These are phyloP conservation scores for Lathronympha strigana DNA, from an alignment of 2,888 invertebrate genomes.

Conservation along the genomic window DNA sequence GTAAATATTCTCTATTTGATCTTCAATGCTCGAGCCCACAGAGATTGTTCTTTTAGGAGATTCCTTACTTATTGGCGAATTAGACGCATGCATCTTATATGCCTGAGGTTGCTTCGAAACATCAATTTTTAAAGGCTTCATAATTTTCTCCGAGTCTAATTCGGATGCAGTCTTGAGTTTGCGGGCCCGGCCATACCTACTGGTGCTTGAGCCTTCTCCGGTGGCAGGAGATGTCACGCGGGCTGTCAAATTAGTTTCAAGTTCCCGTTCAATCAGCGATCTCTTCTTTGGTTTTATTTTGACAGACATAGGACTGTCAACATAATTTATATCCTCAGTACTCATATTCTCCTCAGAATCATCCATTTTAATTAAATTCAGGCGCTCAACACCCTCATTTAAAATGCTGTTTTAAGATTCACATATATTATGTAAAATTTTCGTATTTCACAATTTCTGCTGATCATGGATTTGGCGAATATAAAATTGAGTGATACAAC, in stretches of 20 bases:
- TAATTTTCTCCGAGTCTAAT: constrained; percentile 66
- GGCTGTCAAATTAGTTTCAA: constrained; percentile 74
- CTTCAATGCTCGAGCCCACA: constrained; percentile 55
- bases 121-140: constrained; percentile 55
- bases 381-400: constrained; percentile 46
- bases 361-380: constrained; percentile 61
- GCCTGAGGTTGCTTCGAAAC: constrained; percentile 64
- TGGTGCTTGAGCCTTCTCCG: constrained; percentile 66
- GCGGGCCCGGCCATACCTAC: constrained; percentile 85
- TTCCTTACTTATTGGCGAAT: constrained; percentile 63
- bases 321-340: constrained; percentile 57
- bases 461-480: constrained; percentile 37
- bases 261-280: constrained; percentile 73
- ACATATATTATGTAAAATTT: constrained; percentile 50
- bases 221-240: constrained; percentile 68
- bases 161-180: constrained; percentile 79
- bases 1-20: constrained; percentile 71
- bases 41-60: constrained; percentile 52
- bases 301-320: constrained; percentile 50
- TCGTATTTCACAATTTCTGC: constrained; percentile 51
- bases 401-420: constrained; percentile 57
- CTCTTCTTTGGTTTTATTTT: constrained; percentile 72
- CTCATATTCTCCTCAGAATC: constrained; percentile 69
- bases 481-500: constrained; percentile 54
- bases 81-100: constrained; percentile 74